A percentile compares a stretch with the other conserved stretches of the same genome.
Evolutionary conservation across 2,113 vertebrate genomes (phyloP).

Genomic region (Rhinopomastus cyanomelas): DNA sequence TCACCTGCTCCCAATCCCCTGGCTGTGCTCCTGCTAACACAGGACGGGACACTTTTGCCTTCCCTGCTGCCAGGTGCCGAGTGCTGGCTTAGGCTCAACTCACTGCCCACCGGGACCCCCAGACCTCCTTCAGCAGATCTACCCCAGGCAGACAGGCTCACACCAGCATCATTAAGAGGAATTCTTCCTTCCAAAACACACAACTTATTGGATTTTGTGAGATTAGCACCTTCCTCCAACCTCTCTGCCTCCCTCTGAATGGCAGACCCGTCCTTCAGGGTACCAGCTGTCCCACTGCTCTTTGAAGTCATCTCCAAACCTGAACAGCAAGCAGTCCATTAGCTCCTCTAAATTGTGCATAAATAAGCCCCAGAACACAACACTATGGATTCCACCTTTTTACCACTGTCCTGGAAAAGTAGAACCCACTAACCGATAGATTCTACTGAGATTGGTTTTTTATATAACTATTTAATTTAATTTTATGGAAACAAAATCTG

Average conservation of each 20-base stretch:
- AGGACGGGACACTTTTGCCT: background rate
- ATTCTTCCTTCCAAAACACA: background rate
- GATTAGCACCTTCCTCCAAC: background rate
- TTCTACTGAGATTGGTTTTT: background rate
- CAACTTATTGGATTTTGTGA: background rate
- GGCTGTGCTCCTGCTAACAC: background rate
- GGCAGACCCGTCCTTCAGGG: background rate
- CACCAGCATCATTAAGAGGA: background rate
- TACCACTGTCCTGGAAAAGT: background rate
- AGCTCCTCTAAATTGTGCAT: background rate
- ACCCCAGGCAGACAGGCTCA: background rate
- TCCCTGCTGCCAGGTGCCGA: background rate
- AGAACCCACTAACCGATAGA: background rate
- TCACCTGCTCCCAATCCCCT: background rate
- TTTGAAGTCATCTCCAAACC: background rate
- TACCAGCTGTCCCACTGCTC: background rate
- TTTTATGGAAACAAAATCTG: background rate
- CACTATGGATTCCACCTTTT: background rate
- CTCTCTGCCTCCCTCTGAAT: background rate
- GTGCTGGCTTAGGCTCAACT: background rate
- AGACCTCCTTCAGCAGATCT: background rate
- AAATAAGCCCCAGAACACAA: background rate
- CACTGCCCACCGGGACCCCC: background rate
- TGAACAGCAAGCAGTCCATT: background rate
- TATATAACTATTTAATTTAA: accelerated